A percentile compares a stretch with the other conserved stretches of the same genome.
phyloP scores from a whole-genome alignment of 2,113 vertebrate genomes.

The Aramus guarauna region DNA sequence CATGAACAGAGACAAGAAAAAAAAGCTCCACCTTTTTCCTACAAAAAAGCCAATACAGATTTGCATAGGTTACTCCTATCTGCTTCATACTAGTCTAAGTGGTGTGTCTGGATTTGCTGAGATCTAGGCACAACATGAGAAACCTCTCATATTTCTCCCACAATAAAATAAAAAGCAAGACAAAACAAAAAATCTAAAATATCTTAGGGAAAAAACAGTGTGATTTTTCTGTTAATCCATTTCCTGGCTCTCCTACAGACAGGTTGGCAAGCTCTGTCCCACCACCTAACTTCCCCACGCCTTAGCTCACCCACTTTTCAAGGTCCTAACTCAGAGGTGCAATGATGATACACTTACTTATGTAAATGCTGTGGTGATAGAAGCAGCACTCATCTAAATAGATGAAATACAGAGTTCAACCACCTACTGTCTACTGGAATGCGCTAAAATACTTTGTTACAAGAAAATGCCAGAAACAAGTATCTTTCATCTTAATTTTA shows the following conservation, averaged over 20 bases:
- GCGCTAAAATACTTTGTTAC: not conserved
- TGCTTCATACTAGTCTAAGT: not conserved
- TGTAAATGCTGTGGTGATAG: not conserved
- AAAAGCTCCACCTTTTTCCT: constrained; percentile 32
- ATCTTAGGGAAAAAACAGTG: not conserved
- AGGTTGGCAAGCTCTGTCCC: fast-evolving
- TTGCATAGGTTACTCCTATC: constrained; percentile 32
- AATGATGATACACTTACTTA: not conserved
- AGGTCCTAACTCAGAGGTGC: not conserved
- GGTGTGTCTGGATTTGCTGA: not conserved
- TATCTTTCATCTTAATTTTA: not conserved
- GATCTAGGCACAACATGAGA: constrained; percentile 7
- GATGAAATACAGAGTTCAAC: not conserved
- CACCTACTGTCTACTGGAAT: not conserved
- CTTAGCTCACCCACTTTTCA: not conserved
- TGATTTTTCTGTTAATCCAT: too few relatives aligned
- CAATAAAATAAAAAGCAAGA: not conserved
- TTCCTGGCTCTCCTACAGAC: not conserved
- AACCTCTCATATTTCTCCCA: not conserved
- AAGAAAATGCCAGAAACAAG: not conserved
- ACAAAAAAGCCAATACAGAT: constrained; percentile 35
- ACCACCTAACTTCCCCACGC: not conserved
- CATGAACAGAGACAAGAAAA: constrained; percentile 29
- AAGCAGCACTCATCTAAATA: not conserved
- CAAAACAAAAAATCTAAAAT: not conserved